Conservation (phyloP, 2,113 vertebrate species). For the Zosterops borbonicus region DNA sequence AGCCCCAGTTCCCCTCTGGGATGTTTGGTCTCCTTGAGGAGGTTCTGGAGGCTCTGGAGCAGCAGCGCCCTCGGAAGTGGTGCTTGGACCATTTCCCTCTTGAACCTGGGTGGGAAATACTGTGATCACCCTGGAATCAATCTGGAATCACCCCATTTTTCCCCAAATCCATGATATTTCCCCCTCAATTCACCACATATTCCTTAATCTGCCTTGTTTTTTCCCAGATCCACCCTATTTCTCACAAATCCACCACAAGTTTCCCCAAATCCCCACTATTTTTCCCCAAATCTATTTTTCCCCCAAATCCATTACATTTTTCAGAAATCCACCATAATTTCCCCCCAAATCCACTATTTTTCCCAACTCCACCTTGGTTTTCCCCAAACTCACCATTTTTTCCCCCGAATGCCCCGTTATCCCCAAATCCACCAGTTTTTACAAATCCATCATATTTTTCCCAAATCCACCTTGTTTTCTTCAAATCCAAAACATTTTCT, state of each 20-base stretch:
- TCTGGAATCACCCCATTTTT: neutral
- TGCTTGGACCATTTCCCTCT: neutral
- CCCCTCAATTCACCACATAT: neutral
- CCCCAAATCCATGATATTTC: neutral
- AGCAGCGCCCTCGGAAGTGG: neutral
- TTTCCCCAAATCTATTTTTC: neutral
- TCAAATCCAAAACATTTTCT: neutral
- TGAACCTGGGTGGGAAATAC: neutral
- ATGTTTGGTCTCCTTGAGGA: neutral
- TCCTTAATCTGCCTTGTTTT: neutral
- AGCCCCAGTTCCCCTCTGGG: neutral
- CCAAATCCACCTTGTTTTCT: neutral
- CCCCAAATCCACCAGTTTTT: neutral
- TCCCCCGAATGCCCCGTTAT: neutral
- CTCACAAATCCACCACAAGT: neutral
- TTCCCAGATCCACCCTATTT: neutral
- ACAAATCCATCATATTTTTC: neutral
- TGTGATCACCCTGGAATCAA: neutral
- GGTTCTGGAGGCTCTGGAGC: neutral
- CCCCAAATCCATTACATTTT: neutral
- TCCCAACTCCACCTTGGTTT: neutral
- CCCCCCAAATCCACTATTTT: neutral
- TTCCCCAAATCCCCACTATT: neutral
- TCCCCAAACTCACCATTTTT: neutral
- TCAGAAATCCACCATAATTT: neutral